These are phyloP conservation scores for Enteromius paludinosus DNA, from an alignment of 2,797 vertebrate genomes.

Conservation along the genomic window DNA sequence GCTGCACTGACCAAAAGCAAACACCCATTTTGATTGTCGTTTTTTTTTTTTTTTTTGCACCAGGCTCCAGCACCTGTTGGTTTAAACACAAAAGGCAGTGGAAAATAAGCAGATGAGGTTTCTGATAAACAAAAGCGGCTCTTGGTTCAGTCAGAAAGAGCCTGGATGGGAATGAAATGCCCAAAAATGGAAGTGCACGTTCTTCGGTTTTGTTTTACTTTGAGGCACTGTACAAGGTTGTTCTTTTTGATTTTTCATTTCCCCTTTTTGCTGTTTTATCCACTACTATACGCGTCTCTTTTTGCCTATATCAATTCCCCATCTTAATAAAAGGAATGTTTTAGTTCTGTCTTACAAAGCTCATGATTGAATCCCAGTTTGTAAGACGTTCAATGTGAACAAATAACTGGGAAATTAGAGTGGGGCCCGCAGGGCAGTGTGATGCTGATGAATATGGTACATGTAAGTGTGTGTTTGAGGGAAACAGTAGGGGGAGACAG, in stretches of 20 bases:
- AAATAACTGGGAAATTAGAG: background rate
- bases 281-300: background rate
- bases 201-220: constrained; percentile 22
- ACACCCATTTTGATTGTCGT: constrained; percentile 45
- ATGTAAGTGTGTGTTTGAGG: constrained; percentile 23
- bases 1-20: constrained; percentile 65
- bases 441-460: constrained; percentile 15
- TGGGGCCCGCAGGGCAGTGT: constrained; percentile 4
- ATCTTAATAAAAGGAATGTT: background rate
- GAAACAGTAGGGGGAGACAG: constrained; percentile 54
- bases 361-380: background rate
- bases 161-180: constrained; percentile 41
- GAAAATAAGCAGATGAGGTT: constrained; percentile 58
- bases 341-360: background rate
- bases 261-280: background rate
- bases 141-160: constrained; percentile 48
- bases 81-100: constrained; percentile 59
- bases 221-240: constrained; percentile 33
- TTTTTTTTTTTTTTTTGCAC: constrained; percentile 22
- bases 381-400: background rate
- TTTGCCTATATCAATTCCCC: background rate
- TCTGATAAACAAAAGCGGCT: constrained; percentile 58
- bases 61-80: constrained; percentile 69
- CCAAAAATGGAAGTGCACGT: constrained; percentile 57
- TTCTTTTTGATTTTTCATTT: background rate